Percentiles rank a stretch among this genome's conserved stretches.
Conservation (phyloP, 2,888 invertebrate species). For the Heliconius erato region DNA sequence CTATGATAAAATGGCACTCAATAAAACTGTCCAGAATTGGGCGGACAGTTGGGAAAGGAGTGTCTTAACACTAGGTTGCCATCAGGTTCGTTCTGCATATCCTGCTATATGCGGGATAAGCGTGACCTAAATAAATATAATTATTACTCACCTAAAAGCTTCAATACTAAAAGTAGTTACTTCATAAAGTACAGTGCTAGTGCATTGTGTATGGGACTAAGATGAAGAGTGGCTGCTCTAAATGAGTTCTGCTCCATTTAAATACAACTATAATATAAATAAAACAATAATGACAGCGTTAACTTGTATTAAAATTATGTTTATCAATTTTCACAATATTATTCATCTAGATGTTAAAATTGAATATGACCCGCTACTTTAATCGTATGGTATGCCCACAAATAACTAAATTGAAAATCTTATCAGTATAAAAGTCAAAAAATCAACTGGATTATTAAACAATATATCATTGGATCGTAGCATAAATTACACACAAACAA, state of each 20-base stretch:
- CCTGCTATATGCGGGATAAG: no score
- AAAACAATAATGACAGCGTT: constrained; percentile 62
- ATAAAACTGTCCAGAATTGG: no score
- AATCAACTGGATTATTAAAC: constrained; percentile 8
- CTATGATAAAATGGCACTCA: no score
- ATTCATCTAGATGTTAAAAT: constrained; percentile 29
- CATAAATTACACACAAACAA: constrained; percentile 23
- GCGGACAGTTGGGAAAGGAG: no score
- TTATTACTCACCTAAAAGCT: constrained; percentile 28
- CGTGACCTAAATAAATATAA: no score
- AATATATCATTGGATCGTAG: constrained; percentile 25
- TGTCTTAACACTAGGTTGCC: no score
- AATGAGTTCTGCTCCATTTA: constrained; percentile 38
- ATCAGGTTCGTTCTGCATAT: no score
- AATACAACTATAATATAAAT: constrained; percentile 46
- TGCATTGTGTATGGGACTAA: constrained; percentile 37
- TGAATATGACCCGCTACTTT: constrained; percentile 29
- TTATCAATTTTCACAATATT: constrained; percentile 55
- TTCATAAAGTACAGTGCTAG: constrained; percentile 41
- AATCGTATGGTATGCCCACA: constrained; percentile 27
- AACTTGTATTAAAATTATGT: constrained; percentile 73
- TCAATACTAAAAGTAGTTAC: background rate
- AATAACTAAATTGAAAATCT: constrained; percentile 33
- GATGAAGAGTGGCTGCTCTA: constrained; percentile 36
- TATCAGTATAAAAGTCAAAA: constrained; percentile 23